Evolutionary conservation across 2,888 invertebrate species (phyloP), one percentile per base, ranked within the genome.

Genomic region (Parnassius apollo): DNA sequence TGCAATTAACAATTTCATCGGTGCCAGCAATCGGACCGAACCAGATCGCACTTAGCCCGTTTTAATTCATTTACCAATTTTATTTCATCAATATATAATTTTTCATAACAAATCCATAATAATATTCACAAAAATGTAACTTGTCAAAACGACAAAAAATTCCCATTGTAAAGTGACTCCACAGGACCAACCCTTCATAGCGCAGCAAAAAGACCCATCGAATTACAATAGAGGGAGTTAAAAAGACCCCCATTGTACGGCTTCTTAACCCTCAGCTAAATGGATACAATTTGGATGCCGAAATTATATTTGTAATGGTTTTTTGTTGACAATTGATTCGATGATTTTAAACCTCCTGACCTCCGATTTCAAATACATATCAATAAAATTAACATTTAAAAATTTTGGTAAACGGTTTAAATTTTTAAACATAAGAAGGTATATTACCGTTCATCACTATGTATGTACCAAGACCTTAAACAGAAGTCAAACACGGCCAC

Each of bases 191-290:
- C 89, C 89, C 89, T 86, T 85, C 79, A 66, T 74, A 22, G 67
- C 63, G 72, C 76, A 75, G 76, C 75, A 77, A 83, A 82, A 78
- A 75, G 78, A 77, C 77, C 78, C 72, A 74, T 72, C 82, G 81
- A 78, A 76, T 86, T 82, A 83, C 85, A 89, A 85, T 79, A 76
- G 80, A 81, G 76, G 78, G 84, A 83, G 88, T 89, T 88, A 90
- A 89, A 87, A 86, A 87, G 84, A 88, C 88, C 89, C 86, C 81
- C 76, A 80, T 87, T 86, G 81, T 84, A 82, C 76, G 88, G 88
- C 88, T 91, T 90, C 88, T 88, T 88, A 90, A 85, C 88, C 86
- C 87, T 81, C 78, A 79, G 78, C 82, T 78, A 81, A 87, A 88
- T 80, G 81, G 78, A 80, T 75, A 80, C 83, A 82, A 87, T 85